phyloP scores from a whole-genome alignment of 1,140 invertebrate genomes.

The Hypothenemus hampei region DNA sequence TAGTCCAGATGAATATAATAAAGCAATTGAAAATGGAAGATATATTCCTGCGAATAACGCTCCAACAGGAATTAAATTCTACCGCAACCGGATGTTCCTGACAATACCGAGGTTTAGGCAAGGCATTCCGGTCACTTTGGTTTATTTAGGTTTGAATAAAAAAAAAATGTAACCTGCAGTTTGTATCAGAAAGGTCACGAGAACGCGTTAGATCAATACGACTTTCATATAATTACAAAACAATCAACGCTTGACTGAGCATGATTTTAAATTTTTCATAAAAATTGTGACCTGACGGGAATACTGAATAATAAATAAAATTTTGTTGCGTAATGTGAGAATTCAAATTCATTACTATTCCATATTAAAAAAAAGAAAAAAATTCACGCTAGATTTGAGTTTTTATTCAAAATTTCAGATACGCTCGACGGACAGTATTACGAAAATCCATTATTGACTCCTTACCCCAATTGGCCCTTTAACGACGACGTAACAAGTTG shows the following conservation, averaged over 20 bases:
- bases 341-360: too few relatives aligned
- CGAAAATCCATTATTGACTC: conserved; percentile 51
- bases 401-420: conserved; percentile 3
- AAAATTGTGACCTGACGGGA: too few relatives aligned
- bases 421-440: background rate
- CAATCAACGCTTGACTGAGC: too few relatives aligned
- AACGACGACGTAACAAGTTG: conserved; percentile 56
- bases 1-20: conserved; percentile 32
- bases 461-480: conserved; percentile 64
- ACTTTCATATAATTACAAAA: too few relatives aligned
- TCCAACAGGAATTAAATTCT: conserved; percentile 45
- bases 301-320: too few relatives aligned
- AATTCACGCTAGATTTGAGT: too few relatives aligned
- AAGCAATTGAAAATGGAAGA: conserved; percentile 31
- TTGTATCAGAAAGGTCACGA: too few relatives aligned
- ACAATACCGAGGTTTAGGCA: conserved; percentile 44
- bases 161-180: too few relatives aligned
- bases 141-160: conserved; percentile 8
- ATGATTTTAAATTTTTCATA: too few relatives aligned
- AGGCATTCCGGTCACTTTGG: conserved; percentile 47
- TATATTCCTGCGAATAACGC: conserved; percentile 46
- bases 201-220: too few relatives aligned
- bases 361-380: too few relatives aligned
- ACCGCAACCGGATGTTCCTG: conserved; percentile 44
- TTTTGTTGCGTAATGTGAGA: too few relatives aligned